A percentile compares a stretch with the other conserved stretches of the same genome.
phyloP scores from a whole-genome alignment of 92 coral and sea anemone genomes.

The Pocillopora grandis region DNA sequence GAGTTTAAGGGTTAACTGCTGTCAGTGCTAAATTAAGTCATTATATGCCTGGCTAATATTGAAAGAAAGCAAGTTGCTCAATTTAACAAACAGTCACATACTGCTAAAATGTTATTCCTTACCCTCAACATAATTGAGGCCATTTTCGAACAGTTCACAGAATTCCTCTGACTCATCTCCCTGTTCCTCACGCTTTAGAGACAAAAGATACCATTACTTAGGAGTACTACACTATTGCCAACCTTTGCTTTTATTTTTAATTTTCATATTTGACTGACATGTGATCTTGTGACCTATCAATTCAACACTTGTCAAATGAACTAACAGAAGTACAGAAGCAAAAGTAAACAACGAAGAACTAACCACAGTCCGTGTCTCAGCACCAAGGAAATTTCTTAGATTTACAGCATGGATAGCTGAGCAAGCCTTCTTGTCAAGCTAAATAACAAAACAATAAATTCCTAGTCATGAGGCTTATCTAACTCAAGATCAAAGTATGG shows the following conservation, averaged over 20 bases:
- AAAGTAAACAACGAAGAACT: slow-evolving; percentile 11
- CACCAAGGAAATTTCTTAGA: slow-evolving; percentile 93
- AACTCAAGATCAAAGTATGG: background rate
- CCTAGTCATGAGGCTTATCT: background rate
- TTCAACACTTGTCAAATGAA: background rate
- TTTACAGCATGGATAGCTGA: slow-evolving; percentile 99
- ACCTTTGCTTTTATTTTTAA: background rate
- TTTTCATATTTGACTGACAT: background rate
- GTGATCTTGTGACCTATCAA: background rate
- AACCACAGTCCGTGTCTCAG: slow-evolving; percentile 92
- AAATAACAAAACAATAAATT: background rate
- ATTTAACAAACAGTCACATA: background rate
- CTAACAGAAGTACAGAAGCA: background rate
- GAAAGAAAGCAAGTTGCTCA: background rate
- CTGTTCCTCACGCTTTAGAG: slow-evolving; percentile 91
- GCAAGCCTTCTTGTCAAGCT: slow-evolving; percentile 98
- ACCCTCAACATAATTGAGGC: slow-evolving; percentile 87
- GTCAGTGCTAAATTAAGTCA: too few relatives aligned
- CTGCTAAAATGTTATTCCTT: too few relatives aligned
- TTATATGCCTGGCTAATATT: background rate
- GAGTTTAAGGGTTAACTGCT: too few relatives aligned
- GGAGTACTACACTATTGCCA: background rate
- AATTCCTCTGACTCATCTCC: slow-evolving; percentile 97
- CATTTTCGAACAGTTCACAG: slow-evolving; percentile 82
- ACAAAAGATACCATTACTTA: background rate